Evolutionary conservation across 2,888 invertebrate species (phyloP).

Genomic region (Trissolcus brochymenae): DNA sequence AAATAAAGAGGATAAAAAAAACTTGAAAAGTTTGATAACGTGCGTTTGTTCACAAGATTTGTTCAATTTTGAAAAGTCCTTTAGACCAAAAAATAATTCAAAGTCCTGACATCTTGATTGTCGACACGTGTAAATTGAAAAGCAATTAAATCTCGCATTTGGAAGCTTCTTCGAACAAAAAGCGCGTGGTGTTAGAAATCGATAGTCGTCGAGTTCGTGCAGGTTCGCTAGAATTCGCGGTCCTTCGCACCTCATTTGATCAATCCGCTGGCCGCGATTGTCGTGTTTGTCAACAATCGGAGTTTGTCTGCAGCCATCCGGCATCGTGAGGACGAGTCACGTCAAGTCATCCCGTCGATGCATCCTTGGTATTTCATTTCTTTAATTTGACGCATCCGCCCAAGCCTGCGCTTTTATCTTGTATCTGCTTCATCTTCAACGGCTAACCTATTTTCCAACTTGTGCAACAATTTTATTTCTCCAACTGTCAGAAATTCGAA

Average conservation of each 20-base stretch:
- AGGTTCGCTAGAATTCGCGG: constrained; percentile 53
- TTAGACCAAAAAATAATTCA: too few relatives aligned
- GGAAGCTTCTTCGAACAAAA: constrained; percentile 33
- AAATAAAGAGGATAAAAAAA: not conserved
- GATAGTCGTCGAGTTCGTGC: constrained; percentile 49
- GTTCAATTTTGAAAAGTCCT: too few relatives aligned
- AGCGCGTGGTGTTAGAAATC: constrained; percentile 43
- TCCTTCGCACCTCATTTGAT: constrained; percentile 55
- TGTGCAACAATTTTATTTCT: not conserved
- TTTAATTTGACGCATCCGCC: constrained; percentile 9
- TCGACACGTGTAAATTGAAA: constrained; percentile 5
- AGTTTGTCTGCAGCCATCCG: constrained; percentile 39
- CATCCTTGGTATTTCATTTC: constrained; percentile 9
- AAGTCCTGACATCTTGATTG: not conserved
- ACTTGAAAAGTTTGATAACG: too few relatives aligned
- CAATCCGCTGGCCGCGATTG: constrained; percentile 39
- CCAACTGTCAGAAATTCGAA: not conserved
- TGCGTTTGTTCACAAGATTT: too few relatives aligned
- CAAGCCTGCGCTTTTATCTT: not conserved
- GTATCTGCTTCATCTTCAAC: not conserved
- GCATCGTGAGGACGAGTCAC: constrained; percentile 35
- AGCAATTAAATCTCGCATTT: not conserved
- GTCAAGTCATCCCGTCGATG: constrained; percentile 17
- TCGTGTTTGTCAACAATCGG: constrained; percentile 58
- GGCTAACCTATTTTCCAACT: not conserved